phyloP scores from a whole-genome alignment of 1,140 invertebrate genomes.

The Achatina immaculata region DNA sequence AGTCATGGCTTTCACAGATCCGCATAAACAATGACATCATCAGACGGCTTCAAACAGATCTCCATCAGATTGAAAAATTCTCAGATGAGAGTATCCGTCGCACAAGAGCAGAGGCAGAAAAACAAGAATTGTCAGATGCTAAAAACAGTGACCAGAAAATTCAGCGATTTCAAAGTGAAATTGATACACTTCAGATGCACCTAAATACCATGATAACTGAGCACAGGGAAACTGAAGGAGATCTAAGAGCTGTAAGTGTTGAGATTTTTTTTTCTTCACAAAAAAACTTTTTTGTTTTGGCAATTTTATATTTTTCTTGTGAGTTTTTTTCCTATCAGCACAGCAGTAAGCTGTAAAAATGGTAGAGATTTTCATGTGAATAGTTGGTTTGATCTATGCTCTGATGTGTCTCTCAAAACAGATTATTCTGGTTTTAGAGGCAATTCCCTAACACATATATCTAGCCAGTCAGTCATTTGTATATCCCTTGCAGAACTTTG shows the following conservation, averaged over 20 bases:
- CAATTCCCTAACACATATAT: too few species aligned
- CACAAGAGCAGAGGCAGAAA: slow-evolving; percentile 66
- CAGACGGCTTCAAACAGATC: slow-evolving; percentile 63
- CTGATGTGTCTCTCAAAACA: too few species aligned
- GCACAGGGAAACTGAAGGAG: slow-evolving; percentile 67
- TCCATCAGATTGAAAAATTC: slow-evolving; percentile 69
- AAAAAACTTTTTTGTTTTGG: slow-evolving; percentile 5
- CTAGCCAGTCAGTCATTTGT: too few species aligned
- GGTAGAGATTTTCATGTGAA: too few species aligned
- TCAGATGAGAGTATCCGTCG: slow-evolving; percentile 67
- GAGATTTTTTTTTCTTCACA: background rate
- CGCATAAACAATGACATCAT: slow-evolving; percentile 70
- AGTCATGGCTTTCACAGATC: slow-evolving; percentile 54
- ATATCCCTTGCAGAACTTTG: too few species aligned
- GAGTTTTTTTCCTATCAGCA: background rate
- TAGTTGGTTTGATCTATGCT: too few species aligned
- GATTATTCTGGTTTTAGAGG: too few species aligned
- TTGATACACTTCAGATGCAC: slow-evolving; percentile 60
- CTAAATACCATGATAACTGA: slow-evolving; percentile 63
- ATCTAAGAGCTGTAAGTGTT: slow-evolving; percentile 65
- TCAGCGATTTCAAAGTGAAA: slow-evolving; percentile 62
- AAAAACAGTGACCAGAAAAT: slow-evolving; percentile 69
- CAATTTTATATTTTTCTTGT: background rate
- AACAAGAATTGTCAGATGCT: slow-evolving; percentile 65
- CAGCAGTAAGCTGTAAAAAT: too few species aligned